phyloP scores from a whole-genome alignment of 35 echinoderm and acorn worm species.

The Eucidaris tribuloides region DNA sequence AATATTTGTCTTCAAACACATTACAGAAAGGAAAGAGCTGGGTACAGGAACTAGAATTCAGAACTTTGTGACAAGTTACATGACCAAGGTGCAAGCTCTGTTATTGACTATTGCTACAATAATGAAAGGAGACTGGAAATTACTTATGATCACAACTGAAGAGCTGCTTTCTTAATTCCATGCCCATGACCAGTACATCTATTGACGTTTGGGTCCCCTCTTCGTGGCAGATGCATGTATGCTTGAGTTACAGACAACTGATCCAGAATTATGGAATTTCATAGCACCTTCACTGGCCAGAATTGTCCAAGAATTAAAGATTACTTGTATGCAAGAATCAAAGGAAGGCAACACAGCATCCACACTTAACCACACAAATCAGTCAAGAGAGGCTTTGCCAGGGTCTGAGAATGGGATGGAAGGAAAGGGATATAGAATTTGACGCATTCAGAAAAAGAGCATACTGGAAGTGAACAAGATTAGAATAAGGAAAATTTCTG shows the following conservation, averaged over 20 bases:
- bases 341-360: neutral
- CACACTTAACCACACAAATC: neutral
- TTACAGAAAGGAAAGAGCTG: neutral
- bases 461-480: neutral
- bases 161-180: constrained; percentile 24
- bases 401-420: neutral
- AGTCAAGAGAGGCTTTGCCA: neutral
- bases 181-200: constrained; percentile 31
- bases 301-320: neutral
- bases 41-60: neutral
- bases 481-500: neutral
- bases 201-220: constrained; percentile 6
- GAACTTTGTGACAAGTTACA: neutral
- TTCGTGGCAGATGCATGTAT: constrained; percentile 15
- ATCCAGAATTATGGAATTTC: neutral
- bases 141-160: constrained; percentile 5
- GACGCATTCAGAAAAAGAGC: neutral
- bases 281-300: neutral
- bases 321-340: neutral
- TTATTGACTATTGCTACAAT: neutral
- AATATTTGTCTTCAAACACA: neutral
- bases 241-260: neutral
- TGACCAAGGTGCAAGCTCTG: neutral
- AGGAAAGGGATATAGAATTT: neutral
- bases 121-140: constrained; percentile 25